Evolutionary conservation across 37 sponge, comb jelly and placozoan species (phyloP), one percentile per base, ranked within the genome.

Genomic region (Diacarnus erythraeanus): DNA sequence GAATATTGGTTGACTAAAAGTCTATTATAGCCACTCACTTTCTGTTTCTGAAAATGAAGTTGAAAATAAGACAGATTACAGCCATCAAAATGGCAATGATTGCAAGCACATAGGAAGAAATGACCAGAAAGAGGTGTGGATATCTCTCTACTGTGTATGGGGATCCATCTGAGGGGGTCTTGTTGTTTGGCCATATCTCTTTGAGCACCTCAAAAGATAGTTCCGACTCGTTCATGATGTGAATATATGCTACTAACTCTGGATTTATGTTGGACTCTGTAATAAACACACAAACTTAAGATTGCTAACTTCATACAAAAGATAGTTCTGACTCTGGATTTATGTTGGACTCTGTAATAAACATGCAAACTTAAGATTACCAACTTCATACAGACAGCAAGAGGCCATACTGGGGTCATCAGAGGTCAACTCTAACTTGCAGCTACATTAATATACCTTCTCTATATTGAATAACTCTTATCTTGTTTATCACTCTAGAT

Each of bases 61-160:
- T 87, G 76, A 87, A 87, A 37, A 87, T 29, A 12, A 80, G 69
- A 29, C 81, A 87, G 26, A 58, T 38, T 6, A 64, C 76, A 29
- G 87, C 70, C 59, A 54, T 61, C 5, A 65, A 12, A 8, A 76
- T 75, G 25, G 42, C 61, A 22, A 51, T 38, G 22, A 30, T 18
- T 26, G 81, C 75, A 74, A 76, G 75, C 1, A 63, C 26, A 57
- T 80, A 59, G 34, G 40, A 57, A 39, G 43, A 20, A 17, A 87
- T 42, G 22, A 67, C 81, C 22, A 87, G 40, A 9, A 44, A 27
- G 10, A 75, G 56, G 42, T 40, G 6, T 5, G 81, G 81, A 23
- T 54, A 87, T n/a, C 65, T 51, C 9, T 56, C 31, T 23, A 29
- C 60, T 34, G 20, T 54, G 21, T 59, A 64, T 5, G 87, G 76